Percentiles rank a stretch among this genome's conserved stretches.
Conservation (phyloP, 2,797 vertebrate genomes). For the Eremophila alpestris region DNA sequence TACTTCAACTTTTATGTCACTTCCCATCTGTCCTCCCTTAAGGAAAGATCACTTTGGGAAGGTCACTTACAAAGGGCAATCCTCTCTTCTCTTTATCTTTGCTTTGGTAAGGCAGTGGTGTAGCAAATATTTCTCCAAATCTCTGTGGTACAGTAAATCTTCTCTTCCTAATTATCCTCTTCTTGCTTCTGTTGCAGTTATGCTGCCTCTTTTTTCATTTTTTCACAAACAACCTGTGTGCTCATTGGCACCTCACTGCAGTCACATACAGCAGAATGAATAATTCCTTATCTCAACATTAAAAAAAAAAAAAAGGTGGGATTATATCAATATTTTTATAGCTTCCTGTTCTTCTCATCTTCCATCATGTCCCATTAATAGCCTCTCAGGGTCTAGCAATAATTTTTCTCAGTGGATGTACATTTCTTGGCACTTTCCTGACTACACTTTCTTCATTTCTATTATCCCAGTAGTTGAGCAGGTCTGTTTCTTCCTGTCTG, state of each 20-base stretch:
- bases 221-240: background rate
- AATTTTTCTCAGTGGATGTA: background rate
- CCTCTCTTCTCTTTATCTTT: background rate
- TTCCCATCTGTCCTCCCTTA: background rate
- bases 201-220: background rate
- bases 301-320: background rate
- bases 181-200: background rate
- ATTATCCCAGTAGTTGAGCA: background rate
- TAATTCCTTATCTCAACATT: background rate
- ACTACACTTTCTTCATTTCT: background rate
- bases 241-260: background rate
- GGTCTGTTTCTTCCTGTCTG: background rate
- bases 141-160: background rate
- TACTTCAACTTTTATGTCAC: background rate
- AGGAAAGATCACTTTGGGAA: background rate
- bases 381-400: background rate
- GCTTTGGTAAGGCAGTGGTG: background rate
- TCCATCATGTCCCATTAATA: background rate
- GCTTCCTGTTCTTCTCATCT: background rate
- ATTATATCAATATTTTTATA: background rate
- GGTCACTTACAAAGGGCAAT: background rate
- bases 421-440: background rate
- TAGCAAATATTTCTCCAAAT: background rate
- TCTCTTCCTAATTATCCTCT: background rate
- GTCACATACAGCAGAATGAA: background rate